phyloP scores from a whole-genome alignment of 2,113 vertebrate species.

The Leptobrachium leishanense region DNA sequence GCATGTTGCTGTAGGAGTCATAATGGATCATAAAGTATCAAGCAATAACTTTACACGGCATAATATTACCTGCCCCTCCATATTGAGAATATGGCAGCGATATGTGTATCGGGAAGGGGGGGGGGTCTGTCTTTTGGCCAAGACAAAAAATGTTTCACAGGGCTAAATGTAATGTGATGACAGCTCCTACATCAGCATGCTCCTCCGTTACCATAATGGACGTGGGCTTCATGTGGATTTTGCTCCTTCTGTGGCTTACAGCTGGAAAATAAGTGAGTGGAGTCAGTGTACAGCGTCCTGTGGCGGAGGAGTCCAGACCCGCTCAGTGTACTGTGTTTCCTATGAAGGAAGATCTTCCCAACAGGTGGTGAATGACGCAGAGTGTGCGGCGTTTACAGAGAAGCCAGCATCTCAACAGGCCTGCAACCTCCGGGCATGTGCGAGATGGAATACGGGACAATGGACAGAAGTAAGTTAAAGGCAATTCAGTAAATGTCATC shows the following conservation, averaged over 20 bases:
- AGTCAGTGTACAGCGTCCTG: constrained; percentile 82
- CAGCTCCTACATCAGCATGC: not conserved
- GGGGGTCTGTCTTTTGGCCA: too few relatives aligned
- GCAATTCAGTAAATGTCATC: too few relatives aligned
- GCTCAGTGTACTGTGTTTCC: constrained; percentile 79
- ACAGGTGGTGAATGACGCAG: constrained; percentile 66
- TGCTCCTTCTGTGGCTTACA: constrained; percentile 56
- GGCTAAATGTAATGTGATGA: too few relatives aligned
- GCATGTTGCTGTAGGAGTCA: not conserved
- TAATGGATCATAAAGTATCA: too few relatives aligned
- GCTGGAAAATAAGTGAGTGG: constrained; percentile 88
- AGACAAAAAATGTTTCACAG: too few relatives aligned
- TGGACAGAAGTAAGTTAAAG: constrained; percentile 79
- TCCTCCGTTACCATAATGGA: not conserved
- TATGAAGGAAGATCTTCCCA: constrained; percentile 68
- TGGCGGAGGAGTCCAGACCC: constrained; percentile 82
- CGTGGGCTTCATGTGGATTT: not conserved
- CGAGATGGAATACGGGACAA: constrained; percentile 65
- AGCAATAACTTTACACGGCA: too few relatives aligned
- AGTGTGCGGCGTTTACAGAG: constrained; percentile 72
- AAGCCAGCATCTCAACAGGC: constrained; percentile 77
- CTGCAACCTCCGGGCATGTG: constrained; percentile 80
- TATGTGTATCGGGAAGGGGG: too few relatives aligned
- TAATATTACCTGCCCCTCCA: too few relatives aligned
- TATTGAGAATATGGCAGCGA: too few relatives aligned